These are phyloP conservation scores for Odontesthes bonariensis DNA, from an alignment of 2,113 vertebrate genomes.

Conservation along the genomic window DNA sequence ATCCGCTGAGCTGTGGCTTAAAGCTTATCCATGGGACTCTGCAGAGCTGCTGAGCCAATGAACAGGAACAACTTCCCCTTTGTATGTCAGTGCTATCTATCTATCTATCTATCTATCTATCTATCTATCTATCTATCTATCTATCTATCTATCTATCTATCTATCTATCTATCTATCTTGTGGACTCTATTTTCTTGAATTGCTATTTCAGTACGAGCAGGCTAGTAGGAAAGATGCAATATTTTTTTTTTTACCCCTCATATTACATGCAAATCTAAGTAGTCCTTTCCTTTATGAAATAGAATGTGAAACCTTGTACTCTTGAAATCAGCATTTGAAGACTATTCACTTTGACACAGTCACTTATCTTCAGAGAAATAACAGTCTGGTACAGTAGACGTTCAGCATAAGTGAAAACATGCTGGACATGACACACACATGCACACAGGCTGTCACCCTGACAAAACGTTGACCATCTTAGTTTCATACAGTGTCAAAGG, in stretches of 20 bases:
- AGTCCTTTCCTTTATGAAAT: neutral
- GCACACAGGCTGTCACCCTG: neutral
- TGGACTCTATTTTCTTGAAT: too few species aligned
- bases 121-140: neutral
- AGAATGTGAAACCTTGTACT: neutral
- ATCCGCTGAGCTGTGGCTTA: slow-evolving; percentile 69
- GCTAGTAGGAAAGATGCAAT: neutral
- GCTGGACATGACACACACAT: neutral
- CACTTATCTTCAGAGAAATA: slow-evolving; percentile 6
- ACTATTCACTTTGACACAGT: neutral
- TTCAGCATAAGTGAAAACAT: neutral
- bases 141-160: neutral
- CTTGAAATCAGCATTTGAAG: neutral
- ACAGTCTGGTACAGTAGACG: neutral
- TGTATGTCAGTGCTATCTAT: slow-evolving; percentile 37
- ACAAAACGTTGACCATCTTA: neutral
- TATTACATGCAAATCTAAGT: neutral
- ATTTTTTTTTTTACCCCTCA: neutral
- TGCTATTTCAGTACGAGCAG: neutral
- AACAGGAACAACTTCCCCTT: slow-evolving; percentile 72
- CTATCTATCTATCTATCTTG: slow-evolving; percentile 1
- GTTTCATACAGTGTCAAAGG: neutral
- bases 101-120: neutral
- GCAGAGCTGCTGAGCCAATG: slow-evolving; percentile 64
- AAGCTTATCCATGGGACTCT: slow-evolving; percentile 75